Evolutionary conservation across 2,797 vertebrate genomes (phyloP), one percentile per base, ranked within the genome.

Genomic region (Enteromius fasciolatus): DNA sequence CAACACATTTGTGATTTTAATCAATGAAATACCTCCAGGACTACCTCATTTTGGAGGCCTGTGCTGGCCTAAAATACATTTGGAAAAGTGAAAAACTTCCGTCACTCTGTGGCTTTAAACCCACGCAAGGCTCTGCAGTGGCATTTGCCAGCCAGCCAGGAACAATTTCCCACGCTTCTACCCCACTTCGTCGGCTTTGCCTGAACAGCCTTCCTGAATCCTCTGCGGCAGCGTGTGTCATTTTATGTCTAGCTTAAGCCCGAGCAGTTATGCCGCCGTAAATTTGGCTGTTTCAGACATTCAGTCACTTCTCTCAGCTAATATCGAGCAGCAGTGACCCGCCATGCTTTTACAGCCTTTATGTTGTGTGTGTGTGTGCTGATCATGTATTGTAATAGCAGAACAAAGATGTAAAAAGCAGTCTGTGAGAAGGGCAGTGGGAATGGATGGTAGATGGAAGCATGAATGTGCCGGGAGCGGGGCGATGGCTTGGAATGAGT

Each of bases 361-460:
- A 25, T 86, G 79, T 50, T 81, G 66, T 88, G 83, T 84, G 86
- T 78, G 80, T 81, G 86, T 79, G 80, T 81, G 83, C 83, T 61
- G 82, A 86, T 86, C 84, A 67, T 83, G 88, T 85, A 90, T 89
- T 86, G 79, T 87, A 87, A 89, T 88, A 89, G 86, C 88, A 89
- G 88, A 90, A 80, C 76, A 78, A 83, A 86, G 86, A 90, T 91
- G 85, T 91, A 86, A 91, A 92, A 92, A 91, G 87, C 90, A 92
- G 90, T 66, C 81, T 57, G 54, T 73, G 46, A 84, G 81, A 69
- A 84, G 84, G 76, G 46, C 86, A 69, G 81, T 80, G 83, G 57
- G 86, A 68, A 84, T 72, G 78, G 78, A 77, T 85, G 82, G 63
- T 57, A 82, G 82, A n/a, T 79, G 23, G 39, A 64, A n/a, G 86